Evolutionary conservation across 1,140 invertebrate genomes (phyloP), one percentile per base, ranked within the genome.

Genomic region (Bradynema listronoti): DNA sequence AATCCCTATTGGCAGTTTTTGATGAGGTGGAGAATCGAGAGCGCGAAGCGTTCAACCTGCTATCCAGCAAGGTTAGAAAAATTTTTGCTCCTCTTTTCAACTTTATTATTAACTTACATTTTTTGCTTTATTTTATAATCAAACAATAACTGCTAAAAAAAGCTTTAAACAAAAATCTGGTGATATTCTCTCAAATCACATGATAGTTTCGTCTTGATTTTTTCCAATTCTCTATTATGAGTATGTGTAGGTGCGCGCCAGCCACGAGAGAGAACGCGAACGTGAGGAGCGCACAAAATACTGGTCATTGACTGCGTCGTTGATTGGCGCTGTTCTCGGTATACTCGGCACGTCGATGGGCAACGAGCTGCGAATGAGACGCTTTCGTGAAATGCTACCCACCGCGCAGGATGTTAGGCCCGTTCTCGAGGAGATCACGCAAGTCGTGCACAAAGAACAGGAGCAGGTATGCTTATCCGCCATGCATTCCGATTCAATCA

Each of bases 261-360:
- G 85, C 56, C 86, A 87, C 69, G 86, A 87, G 69, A 83, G 85
- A 60, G 86, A 88, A 75, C 74, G 86, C 42, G 83, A 85, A 1
- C 84, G 86, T 71, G 85, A 85, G 11, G 85, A 87, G 73, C 81
- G 84, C 64, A 87, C 86, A 55, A 87, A 87, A 77, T 87, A 88
- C 70, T 87, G 86, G 85, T 86, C 85, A 51, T 82, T 87, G 45
- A 84, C 86, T 22, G 86, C 85, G 14, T 87, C 86, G 4, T 79
- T 87, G 64, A 75, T 85, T 41, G 86, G 86, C 19, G 85, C 86
- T 29, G 75, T 84, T 0, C 80, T 87, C 4, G 86, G 86, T 19
- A 84, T 87, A 61, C 72, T 84, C 4, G 85, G 85, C 29, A 84
- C 84, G 4, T 83, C 84, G 2, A 79, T 86, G 27, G 86, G 84